Evolutionary conservation across 2,113 vertebrate species (phyloP), one percentile per base, ranked within the genome.

Genomic region (Poeciliopsis turrubarensis): DNA sequence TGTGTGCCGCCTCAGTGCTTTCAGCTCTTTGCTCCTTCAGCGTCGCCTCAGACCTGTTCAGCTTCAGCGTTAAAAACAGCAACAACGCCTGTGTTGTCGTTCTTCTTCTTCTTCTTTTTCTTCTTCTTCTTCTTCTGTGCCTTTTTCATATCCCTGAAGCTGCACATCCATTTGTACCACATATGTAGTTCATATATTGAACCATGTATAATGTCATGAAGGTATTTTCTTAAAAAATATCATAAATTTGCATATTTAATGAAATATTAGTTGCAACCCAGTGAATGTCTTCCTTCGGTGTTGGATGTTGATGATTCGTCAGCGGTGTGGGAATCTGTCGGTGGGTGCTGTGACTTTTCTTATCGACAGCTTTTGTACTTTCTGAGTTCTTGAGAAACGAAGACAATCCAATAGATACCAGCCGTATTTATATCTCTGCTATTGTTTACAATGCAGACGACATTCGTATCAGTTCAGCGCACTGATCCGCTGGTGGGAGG

Each of bases 361-460:
- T 87, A 86, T 89, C n/a, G 73, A 82, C 77, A 89, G 82, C 87
- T 89, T 91, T 91, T 91, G 78, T 91, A 91, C 84, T 72, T 88
- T 82, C 87, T 86, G 83, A 87, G 90, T 90, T 85, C 75, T 78
- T 81, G 69, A 80, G 80, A 86, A 74, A 82, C 51, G 71, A 85
- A 80, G 85, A 77, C 74, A 80, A 66, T 80, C 78, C 78, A 73
- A 81, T 83, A 87, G 86, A 86, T 72, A 70, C 30, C 69, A 15
- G 68, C 70, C 89, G 85, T 89, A 89, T 89, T 83, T 87, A 86
- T 86, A 83, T 83, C 71, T 85, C 83, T 77, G 88, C 85, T 79
- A 70, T 78, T 82, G 80, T 86, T 67, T 60, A 75, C 83, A 57
- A 74, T 68, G 62, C 34, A 62, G 72, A 74, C 75, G 83, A 68